These are phyloP conservation scores for Crocodylus rhombifer DNA, from an alignment of 2,797 vertebrate species.

Conservation along the genomic window DNA sequence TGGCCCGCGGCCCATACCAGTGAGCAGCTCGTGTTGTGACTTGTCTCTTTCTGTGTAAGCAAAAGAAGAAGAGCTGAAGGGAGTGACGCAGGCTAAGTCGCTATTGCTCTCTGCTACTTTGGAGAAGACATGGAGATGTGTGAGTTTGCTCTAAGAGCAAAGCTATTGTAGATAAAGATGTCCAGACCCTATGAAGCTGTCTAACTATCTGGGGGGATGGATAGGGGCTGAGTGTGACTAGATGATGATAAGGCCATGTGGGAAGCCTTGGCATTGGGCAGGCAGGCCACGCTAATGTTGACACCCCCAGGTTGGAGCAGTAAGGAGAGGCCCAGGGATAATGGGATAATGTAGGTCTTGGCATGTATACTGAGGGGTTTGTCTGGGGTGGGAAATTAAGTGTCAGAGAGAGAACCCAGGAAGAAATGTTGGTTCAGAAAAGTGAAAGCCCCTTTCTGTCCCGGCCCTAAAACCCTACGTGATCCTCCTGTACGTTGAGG, in stretches of 20 bases:
- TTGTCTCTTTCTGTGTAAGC: not conserved
- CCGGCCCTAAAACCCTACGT: not conserved
- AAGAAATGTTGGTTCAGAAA: not conserved
- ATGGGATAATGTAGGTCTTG: not conserved
- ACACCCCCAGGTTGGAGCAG: not conserved
- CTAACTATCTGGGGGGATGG: not conserved
- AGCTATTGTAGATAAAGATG: not conserved
- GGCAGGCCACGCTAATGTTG: not conserved
- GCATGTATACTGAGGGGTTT: not conserved
- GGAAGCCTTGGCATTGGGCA: not conserved
- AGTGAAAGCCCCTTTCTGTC: not conserved
- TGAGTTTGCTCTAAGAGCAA: not conserved
- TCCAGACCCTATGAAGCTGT: not conserved
- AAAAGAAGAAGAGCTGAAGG: not conserved
- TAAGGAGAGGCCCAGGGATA: not conserved
- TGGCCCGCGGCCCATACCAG: accelerated
- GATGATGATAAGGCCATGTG: not conserved
- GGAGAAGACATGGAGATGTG: not conserved
- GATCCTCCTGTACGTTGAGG: accelerated
- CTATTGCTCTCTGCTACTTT: not conserved
- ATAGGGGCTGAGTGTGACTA: not conserved
- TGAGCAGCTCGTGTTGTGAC: not conserved
- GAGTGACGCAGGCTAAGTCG: not conserved
- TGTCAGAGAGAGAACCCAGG: not conserved
- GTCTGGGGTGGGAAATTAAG: not conserved